Base-by-base conservation (phyloP, 2,888 invertebrate species). In the Epirrhoe alternata region DNA sequence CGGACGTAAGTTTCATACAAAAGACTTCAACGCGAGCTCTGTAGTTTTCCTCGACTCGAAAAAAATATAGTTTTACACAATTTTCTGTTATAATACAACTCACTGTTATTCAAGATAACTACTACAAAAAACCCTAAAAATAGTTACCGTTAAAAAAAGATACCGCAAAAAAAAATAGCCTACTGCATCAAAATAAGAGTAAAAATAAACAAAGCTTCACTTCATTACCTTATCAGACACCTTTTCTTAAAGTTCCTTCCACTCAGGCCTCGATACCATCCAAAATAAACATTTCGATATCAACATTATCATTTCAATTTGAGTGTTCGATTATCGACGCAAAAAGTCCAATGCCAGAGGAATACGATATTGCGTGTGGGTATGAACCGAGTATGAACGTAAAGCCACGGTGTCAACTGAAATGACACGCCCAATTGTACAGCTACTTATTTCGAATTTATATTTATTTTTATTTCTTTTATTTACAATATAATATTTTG, bases 301-400 rank as follows among this genome's bases (percentile, higher is more conserved):
- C 74, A 73, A 78, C 75, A 76, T 80, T 82, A 84, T 83, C 81
- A 79, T 83, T 86, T 88, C 87, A 87, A 88, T 88, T 86, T 85
- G 86, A 85, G 75, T 77, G 76, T 81, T 85, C 83, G 86, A 87
- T 88, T 85, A 87, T 85, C 79, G 83, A 76, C 74, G 68, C 66
- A 74, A 74, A 72, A 74, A 70, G 60, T 65, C 47, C 66, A 16
- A 56, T 31, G 16, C 49, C 16, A 31, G 64, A 68, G 6, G 54
- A 53, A 45, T 47, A 0, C 5, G 6, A 53, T 8, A 35, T 2
- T 59, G n/a, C 24, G 7, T 1, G 8, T 14, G 35, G 6, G 57
- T 61, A 56, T 60, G 61, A 64, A 56, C 64, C n/a, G n/a, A n/a
- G n/a, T 35, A 50, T 24, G 16, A 16, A 33, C 24, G 14, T 6